Base-by-base conservation (phyloP, 1,140 invertebrate genomes). In the Dufourea novaeangliae region DNA sequence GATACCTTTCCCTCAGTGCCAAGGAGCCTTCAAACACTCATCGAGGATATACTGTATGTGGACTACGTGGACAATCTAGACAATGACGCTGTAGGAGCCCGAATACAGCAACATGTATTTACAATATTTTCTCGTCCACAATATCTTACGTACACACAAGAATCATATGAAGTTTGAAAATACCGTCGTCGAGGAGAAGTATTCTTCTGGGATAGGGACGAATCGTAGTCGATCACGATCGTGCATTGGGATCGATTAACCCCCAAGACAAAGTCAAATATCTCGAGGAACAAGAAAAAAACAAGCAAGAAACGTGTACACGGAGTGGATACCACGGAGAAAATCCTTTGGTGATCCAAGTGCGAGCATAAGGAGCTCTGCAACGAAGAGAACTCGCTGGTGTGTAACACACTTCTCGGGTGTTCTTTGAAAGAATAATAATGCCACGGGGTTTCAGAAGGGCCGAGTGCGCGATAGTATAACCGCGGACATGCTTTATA, bases 371-470 rank as follows among this genome's bases (percentile, higher is more conserved):
- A 32, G 57, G 37, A 5, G 20, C 29, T 4, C 56, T 14, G 27
- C 22, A 56, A 34, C 56, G 56, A 27, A 34, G 29, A 59, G 34
- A 59, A 59, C 27, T 17, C 56, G 29, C 56, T 29, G 20, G 56
- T 34, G 56, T 20, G 56, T 34, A 59, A 59, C 56, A 59, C 56
- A 59, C 56, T 59, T 52, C 12, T 59, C 29, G 11, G 29, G 17
- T 6, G 56, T 34, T 59, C 56, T 34, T 29, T 32, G 8, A 5
- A 8, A 22, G 57, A 37, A 61, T 22, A 37, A 22, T n/a, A n/a
- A 34, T 20, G 57, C 10, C 8, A 37, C 57, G n/a, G 14, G 44
- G 25, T 12, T 20, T 27, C 22, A 56, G 27, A 56, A 20, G 27
- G 44, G 27, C 22, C 25, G 3, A 20, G 10, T 11, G 22, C 10